A percentile compares a stretch with the other conserved stretches of the same genome.
Evolutionary conservation across 1,140 invertebrate genomes (phyloP).

Genomic region (Tetraneura akinire): DNA sequence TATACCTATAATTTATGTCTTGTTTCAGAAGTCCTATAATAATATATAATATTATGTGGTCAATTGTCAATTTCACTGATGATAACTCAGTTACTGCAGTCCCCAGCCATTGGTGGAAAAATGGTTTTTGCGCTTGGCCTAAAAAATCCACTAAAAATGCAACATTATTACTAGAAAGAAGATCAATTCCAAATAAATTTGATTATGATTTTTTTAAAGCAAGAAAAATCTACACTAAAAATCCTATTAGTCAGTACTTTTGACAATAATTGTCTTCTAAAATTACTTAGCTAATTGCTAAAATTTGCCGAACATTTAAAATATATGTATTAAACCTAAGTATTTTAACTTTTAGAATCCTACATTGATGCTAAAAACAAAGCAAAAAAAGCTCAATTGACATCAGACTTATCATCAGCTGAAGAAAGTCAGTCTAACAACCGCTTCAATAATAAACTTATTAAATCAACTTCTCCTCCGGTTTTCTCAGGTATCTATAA

Average conservation of each 20-base stretch:
- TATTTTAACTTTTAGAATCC: neutral
- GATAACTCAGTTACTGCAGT: conserved; percentile 2
- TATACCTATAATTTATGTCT: neutral
- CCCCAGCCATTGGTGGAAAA: neutral
- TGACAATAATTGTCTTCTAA: neutral
- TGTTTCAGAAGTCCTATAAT: neutral
- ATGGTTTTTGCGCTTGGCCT: neutral
- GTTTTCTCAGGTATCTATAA: neutral
- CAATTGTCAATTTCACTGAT: neutral
- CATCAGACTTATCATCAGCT: neutral
- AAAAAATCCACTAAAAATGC: neutral
- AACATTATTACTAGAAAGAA: neutral
- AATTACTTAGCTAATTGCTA: neutral
- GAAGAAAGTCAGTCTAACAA: neutral
- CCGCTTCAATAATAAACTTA: neutral
- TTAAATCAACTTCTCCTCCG: neutral
- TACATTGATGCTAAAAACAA: neutral
- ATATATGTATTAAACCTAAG: neutral
- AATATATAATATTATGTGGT: no score
- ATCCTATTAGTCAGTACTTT: neutral
- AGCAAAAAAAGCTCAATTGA: neutral
- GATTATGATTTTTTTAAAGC: conserved; percentile 2
- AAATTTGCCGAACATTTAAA: neutral
- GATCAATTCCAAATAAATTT: neutral
- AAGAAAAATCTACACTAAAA: neutral